These are phyloP conservation scores for Cyanoderma ruficeps DNA, from an alignment of 2,113 vertebrate genomes.

Conservation along the genomic window DNA sequence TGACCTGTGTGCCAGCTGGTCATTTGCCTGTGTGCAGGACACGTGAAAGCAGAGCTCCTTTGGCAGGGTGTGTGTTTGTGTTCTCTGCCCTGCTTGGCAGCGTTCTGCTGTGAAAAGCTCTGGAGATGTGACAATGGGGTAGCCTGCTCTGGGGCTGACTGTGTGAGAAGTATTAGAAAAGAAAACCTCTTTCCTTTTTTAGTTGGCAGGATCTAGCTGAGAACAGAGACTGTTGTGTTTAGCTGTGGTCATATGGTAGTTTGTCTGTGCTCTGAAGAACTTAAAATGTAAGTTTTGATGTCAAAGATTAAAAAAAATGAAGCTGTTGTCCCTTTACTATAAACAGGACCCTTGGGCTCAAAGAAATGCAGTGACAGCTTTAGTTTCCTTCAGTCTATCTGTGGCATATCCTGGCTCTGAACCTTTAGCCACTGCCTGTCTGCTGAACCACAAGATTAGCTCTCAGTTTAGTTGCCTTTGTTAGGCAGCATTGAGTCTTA, in stretches of 20 bases:
- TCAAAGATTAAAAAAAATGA: neutral
- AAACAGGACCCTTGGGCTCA: neutral
- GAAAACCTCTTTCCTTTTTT: neutral
- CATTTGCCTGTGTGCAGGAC: accelerated
- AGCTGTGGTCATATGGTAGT: neutral
- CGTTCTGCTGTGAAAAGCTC: neutral
- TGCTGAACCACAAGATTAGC: neutral
- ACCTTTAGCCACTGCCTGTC: neutral
- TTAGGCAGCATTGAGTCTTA: neutral
- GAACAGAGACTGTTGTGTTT: neutral
- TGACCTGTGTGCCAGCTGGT: neutral
- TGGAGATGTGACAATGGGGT: neutral
- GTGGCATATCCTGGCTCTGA: neutral
- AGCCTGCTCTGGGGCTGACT: neutral
- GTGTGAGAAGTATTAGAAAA: neutral
- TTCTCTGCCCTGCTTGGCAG: neutral
- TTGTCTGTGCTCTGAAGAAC: neutral
- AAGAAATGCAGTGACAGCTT: neutral
- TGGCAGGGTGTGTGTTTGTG: accelerated
- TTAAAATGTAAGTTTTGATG: neutral
- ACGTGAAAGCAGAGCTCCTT: neutral
- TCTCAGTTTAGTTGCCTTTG: neutral
- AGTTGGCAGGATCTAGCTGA: neutral
- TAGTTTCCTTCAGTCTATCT: neutral
- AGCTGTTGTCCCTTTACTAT: neutral